Base-by-base conservation (phyloP, 1,140 invertebrate genomes). In the Sarcophaga peregrina region DNA sequence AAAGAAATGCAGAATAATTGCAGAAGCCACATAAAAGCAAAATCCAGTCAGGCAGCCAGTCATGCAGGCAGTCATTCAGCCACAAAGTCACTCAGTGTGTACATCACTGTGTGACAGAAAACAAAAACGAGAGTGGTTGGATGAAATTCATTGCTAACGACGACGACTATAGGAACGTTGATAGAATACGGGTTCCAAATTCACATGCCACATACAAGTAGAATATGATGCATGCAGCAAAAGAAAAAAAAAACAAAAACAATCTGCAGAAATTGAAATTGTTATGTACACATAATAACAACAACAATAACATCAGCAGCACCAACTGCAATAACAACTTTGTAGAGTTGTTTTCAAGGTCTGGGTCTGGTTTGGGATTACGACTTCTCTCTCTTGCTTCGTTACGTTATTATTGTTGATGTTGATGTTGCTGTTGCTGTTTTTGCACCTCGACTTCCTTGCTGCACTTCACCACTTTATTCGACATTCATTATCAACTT, bases 331-430 rank as follows among this genome's bases (percentile, higher is more conserved):
- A 37, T 37, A 37, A 37, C 25, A 37, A 37, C n/a, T 58, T 58
- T 20, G 75, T 78, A 78, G n/a, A 78, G 75, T 78, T 78, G 75
- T 78, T 78, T 78, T 78, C 75, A 78, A 78, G 75, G 75, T 78
- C 75, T 78, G 75, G 75, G 75, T 78, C 75, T 78, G 75, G 75
- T 78, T 78, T 78, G 75, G 47, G 75, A 78, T 78, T 78, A 78
- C 25, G 75, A 20, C 62, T 68, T 68, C 13, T 37, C 13, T 37
- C 25, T 68, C n/a, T 68, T 68, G 62, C 15, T 58, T 58, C 25
- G 25, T 37, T 37, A 37, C 25, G 25, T 37, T n/a, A n/a, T n/a
- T n/a, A n/a, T 68, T 20, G 58, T 15, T 68, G 15, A 20, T 68
- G 58, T 68, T 68, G 62, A 7, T 68, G 62, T 68, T 68, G n/a